Evolutionary conservation across 2,113 vertebrate species (phyloP).

Genomic region (Lethenteron reissneri): DNA sequence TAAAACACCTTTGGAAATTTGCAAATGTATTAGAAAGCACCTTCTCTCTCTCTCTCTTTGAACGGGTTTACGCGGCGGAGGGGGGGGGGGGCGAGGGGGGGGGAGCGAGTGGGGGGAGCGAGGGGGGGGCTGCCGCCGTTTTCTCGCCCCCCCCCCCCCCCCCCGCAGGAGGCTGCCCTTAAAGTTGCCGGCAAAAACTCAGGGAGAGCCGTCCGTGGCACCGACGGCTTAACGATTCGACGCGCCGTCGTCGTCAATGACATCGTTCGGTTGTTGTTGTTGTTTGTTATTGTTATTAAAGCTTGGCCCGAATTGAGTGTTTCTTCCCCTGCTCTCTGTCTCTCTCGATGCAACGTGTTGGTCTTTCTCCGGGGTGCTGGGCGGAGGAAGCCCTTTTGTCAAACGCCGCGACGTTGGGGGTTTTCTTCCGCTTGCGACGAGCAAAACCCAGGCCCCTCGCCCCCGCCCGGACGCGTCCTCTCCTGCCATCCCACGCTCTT

Average conservation of each 20-base stretch:
- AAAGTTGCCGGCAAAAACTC: conserved; percentile 69
- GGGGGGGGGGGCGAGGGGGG: no score
- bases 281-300: conserved; percentile 45
- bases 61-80: no score
- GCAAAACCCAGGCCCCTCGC: no score
- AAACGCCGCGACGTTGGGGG: no score
- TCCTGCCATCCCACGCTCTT: background rate
- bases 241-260: conserved; percentile 33
- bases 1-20: no score
- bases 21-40: no score
- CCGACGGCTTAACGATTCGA: conserved; percentile 17
- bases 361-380: conserved; percentile 95
- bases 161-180: conserved; percentile 67
- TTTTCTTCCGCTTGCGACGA: no score
- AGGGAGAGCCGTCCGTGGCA: no score
- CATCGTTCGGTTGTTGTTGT: conserved; percentile 48
- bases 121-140: conserved; percentile 15
- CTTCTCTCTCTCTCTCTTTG: no score
- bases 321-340: conserved; percentile 99
- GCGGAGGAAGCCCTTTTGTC: conserved; percentile 47
- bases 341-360: conserved; percentile 89
- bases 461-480: conserved; percentile 48
- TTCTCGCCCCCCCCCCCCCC: conserved; percentile 75
- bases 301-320: conserved; percentile 97
- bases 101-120: no score